Base-by-base conservation (phyloP, 2,888 invertebrate species). In the Macropis europaea region DNA sequence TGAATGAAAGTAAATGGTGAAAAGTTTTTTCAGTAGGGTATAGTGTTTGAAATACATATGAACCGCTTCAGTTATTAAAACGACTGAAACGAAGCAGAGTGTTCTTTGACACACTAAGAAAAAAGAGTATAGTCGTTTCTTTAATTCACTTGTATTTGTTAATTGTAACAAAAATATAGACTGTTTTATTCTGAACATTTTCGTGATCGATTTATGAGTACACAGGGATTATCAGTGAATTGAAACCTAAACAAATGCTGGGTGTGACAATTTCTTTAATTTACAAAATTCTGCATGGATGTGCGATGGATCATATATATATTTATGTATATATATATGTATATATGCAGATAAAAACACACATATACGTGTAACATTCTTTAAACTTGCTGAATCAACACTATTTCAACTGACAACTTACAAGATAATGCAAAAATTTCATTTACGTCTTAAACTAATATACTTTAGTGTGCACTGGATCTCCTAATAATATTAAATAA, bases 271-370 rank as follows among this genome's bases (percentile, higher is more conserved):
- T 77, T 73, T 73, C 62, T 83, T 87, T 82, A 85, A 85, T 87
- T 84, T 85, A 85, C 85, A 83, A 79, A 73, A 77, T 79, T 76
- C 77, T 78, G 81, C 63, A 84, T 77, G 77, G n/a, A 77, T 71
- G 83, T 78, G 77, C 79, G 83, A 73, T 73, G 68, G 52, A 70
- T 71, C 57, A 66, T 78, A 78, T 76, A 77, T 62, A 59, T 75
- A 61, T 60, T 52, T 64, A 74, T 74, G 52, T 67, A 52, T 63
- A 64, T 64, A 34, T 56, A 48, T 50, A 22, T 60, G 53, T 68
- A 57, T 69, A 68, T 69, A 82, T 82, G 85, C 83, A 81, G 86
- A 86, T 87, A 87, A 87, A 88, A 88, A 88, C 87, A 87, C 87
- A 85, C 87, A 84, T 85, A 84, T 86, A 86, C 82, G 82, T 81